phyloP scores from a whole-genome alignment of 2,888 invertebrate species.

The Chrysotoxum bicinctum region DNA sequence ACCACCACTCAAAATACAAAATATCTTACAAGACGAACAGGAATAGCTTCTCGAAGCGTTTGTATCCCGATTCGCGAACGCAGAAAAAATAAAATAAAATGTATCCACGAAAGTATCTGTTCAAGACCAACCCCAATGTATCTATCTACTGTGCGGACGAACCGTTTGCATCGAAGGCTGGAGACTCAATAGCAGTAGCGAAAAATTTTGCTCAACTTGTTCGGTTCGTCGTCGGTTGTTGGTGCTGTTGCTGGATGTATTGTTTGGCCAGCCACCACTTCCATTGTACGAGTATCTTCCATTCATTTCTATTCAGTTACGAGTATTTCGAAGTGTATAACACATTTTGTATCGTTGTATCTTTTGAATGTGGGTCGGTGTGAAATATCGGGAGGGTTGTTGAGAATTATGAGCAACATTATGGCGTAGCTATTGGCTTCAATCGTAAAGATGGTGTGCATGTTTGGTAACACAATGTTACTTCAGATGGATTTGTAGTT shows the following conservation, averaged over 20 bases:
- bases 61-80: conserved; percentile 50
- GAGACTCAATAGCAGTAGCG: conserved; percentile 77
- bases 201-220: conserved; percentile 54
- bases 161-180: conserved; percentile 80
- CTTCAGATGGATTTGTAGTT: conserved; percentile 27
- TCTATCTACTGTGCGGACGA: conserved; percentile 69
- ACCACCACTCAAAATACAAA: neutral
- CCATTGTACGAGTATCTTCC: conserved; percentile 29
- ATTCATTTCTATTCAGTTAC: conserved; percentile 61
- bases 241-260: neutral
- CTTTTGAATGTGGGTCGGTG: conserved; percentile 14
- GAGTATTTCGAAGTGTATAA: conserved; percentile 53
- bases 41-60: conserved; percentile 23
- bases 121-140: conserved; percentile 29
- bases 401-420: conserved; percentile 25
- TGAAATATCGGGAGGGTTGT: neutral
- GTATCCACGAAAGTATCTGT: conserved; percentile 39
- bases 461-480: conserved; percentile 27
- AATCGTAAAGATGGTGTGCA: conserved; percentile 26
- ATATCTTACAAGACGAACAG: neutral
- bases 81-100: conserved; percentile 32
- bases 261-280: conserved; percentile 49
- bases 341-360: conserved; percentile 29
- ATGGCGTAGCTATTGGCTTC: conserved; percentile 52
- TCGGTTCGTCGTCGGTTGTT: neutral